Base-by-base conservation (phyloP, 1,140 invertebrate species). In the Argopecten irradians region DNA sequence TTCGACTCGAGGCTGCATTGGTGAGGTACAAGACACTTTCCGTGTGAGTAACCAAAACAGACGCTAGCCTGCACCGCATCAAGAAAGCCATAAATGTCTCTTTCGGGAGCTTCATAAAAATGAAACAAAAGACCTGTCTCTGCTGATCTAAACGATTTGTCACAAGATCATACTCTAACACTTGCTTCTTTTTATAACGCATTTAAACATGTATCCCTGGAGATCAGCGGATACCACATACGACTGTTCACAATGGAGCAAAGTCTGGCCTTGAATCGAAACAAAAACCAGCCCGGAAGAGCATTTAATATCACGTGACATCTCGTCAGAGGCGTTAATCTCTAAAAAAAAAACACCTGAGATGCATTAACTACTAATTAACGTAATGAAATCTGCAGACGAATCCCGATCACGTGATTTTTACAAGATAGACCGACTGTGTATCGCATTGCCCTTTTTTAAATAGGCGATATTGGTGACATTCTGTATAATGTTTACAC, bases 51-150 rank as follows among this genome's bases (percentile, higher is more conserved):
- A 71, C 55, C 28, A 28, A 71, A 71, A 1, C 55, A 71, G 55
- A 71, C 55, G 1, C 19, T 71, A 71, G 55, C 22, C 55, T 71
- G 55, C 22, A 28, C 55, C 55, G 7, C 55, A 71, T 71, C 55
- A 71, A 71, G 55, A 5, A 71, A 28, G 55, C n/a, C 55, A 71
- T 71, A 71, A 71, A 71, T 71, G 55, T 71, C 55, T 71, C 55
- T 71, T 71, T 71, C n/a, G 55, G n/a, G 55, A 71, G 55, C n/a
- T 71, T 71, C 55, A 71, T 71, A 71, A 71, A 71, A 71, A 71
- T 71, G 55, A 71, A 71, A 71, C 55, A 71, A 71, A 71, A 71
- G 55, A 71, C 55, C 55, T 71, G 55, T 71, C 55, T 71, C 55
- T 28, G 55, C 11, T 71, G 55, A 71, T 71, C 55, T 71, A 71